Evolutionary conservation across 1,140 invertebrate genomes (phyloP), one percentile per base, ranked within the genome.

Genomic region (Uloborus diversus): DNA sequence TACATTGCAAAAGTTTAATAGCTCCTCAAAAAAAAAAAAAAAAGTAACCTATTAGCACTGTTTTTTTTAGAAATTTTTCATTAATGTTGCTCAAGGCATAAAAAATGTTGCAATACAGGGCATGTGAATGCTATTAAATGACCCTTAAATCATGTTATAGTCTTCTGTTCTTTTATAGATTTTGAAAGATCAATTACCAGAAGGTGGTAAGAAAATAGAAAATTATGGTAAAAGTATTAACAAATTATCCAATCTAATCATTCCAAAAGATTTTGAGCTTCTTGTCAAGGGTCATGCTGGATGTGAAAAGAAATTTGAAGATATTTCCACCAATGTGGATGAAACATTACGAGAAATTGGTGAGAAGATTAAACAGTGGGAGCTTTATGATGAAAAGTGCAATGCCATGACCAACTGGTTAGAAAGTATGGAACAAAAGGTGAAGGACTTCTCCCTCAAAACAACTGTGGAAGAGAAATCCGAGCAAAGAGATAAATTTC

Each of bases 401-500:
- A 94, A 96, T 81, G 89, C 91, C 49, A 87, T 98, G 32, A 89
- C 95, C 51, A 87, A 89, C 23, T 97, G 95, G 94, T 86, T 98
- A 57, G 91, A 90, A 73, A 95, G 96, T 81, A 92, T 94, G 30
- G 96, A 98, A 88, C 90, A 91, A 75, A 90, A 91, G 25, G 88
- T 98, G 23, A 97, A 97, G 86, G 95, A 94, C 83, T 97, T 95
- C 84, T 89, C 90, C 20, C 89, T 93, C 1, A 94, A 93, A 84
- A 92, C 93, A 53, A 94, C 94, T 2, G 87, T 96, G 0, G 93
- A 96, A 84, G 95, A 97, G 84, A 98, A 98, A 86, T 90, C 93
- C 78, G 94, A 96, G 81, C 95, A 97, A 85, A 88, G 95, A 1
- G 92, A 93, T 83, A 94, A 93, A 87, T 98, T 96, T 87, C 93